A percentile compares a stretch with the other conserved stretches of the same genome.
phyloP scores from a whole-genome alignment of 2,797 vertebrate genomes.

The Harpagifer antarcticus region DNA sequence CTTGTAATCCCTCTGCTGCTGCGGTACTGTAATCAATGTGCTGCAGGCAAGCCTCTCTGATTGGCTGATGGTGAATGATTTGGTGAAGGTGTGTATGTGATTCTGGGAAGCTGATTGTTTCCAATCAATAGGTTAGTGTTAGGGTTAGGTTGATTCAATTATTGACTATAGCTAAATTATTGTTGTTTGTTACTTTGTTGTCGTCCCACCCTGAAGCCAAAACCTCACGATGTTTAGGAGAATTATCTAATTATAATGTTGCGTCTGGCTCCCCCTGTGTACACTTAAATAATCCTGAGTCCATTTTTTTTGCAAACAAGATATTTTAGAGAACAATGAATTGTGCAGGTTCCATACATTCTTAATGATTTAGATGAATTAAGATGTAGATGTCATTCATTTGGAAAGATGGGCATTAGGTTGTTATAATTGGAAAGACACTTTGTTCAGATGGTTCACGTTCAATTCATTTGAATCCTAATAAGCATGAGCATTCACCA shows the following conservation, averaged over 20 bases:
- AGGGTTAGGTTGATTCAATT: background rate
- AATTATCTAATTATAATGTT: background rate
- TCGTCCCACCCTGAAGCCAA: background rate
- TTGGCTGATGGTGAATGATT: background rate
- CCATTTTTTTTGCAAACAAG: no score
- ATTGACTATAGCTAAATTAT: background rate
- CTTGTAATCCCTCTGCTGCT: no score
- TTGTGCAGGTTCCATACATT: background rate
- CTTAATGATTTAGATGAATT: background rate
- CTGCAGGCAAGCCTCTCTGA: background rate
- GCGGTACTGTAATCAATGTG: background rate
- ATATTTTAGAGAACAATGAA: background rate
- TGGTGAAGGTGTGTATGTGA: background rate
- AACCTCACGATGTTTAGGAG: background rate
- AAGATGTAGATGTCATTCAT: background rate
- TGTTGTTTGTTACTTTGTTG: background rate
- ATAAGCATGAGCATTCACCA: background rate
- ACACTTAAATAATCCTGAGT: background rate
- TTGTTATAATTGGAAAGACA: background rate
- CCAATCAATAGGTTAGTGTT: background rate
- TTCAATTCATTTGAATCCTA: background rate
- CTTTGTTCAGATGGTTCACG: background rate
- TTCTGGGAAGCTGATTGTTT: conserved; percentile 3
- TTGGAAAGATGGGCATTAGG: background rate
- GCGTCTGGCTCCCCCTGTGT: background rate